Evolutionary conservation across 1,140 invertebrate species (phyloP).

Genomic region (Calosoma granatense): DNA sequence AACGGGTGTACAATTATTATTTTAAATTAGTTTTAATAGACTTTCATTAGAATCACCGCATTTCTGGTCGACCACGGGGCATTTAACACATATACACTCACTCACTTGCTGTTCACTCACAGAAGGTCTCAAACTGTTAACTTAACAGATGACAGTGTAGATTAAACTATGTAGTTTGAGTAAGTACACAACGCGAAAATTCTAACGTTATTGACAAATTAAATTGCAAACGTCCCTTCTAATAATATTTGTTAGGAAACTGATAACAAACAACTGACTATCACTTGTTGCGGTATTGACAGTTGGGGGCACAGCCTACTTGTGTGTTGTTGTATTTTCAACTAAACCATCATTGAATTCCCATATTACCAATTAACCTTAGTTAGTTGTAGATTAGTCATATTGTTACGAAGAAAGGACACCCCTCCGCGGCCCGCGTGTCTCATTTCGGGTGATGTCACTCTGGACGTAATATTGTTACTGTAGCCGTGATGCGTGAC

Average conservation of each 20-base stretch:
- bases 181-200: neutral
- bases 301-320: too few relatives aligned
- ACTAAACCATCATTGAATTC: neutral
- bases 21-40: slow-evolving; percentile 9
- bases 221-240: neutral
- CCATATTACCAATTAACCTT: neutral
- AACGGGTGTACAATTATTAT: slow-evolving; percentile 8
- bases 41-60: slow-evolving; percentile 6
- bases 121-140: neutral
- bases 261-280: too few relatives aligned
- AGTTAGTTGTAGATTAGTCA: neutral
- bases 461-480: neutral
- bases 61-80: neutral
- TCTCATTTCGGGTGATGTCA: neutral
- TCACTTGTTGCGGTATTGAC: too few relatives aligned
- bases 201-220: neutral
- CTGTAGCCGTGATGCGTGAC: neutral
- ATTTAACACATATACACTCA: neutral
- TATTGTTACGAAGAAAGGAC: neutral
- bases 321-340: too few relatives aligned
- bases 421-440: neutral
- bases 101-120: too few relatives aligned
- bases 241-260: too few relatives aligned
- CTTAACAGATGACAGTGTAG: neutral
- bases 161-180: neutral